A percentile compares a stretch with the other conserved stretches of the same genome.
Conservation (phyloP, 1,140 invertebrate genomes). For the Paralvinella palmiformis region DNA sequence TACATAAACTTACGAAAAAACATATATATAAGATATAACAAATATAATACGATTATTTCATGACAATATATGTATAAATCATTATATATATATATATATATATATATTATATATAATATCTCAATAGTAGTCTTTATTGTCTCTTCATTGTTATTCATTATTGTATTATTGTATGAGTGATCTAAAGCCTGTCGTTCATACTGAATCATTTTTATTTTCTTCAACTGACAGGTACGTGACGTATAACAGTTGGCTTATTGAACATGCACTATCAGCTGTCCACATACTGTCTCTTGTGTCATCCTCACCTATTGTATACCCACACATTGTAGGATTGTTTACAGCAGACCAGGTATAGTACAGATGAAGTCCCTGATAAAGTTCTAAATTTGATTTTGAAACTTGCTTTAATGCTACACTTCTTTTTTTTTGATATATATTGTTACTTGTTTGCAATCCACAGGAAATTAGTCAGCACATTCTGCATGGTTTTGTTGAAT, state of each 20-base stretch:
- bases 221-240: constrained; percentile 57
- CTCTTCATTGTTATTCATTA: background rate
- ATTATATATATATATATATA: constrained; percentile 1
- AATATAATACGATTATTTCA: too few relatives aligned
- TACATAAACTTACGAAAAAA: too few relatives aligned
- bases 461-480: constrained; percentile 45
- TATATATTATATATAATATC: background rate
- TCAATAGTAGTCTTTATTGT: background rate
- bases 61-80: too few relatives aligned
- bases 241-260: constrained; percentile 63
- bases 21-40: too few relatives aligned
- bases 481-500: constrained; percentile 81
- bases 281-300: constrained; percentile 65
- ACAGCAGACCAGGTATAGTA: constrained; percentile 53
- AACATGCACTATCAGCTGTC: constrained; percentile 65
- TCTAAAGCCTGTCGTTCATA: too few relatives aligned
- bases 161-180: background rate
- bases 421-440: too few relatives aligned
- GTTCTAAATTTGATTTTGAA: background rate
- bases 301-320: constrained; percentile 60
- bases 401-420: background rate
- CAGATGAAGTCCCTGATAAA: too few relatives aligned
- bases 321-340: constrained; percentile 66
- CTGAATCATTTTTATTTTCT: too few relatives aligned
- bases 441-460: constrained; percentile 3